These are phyloP conservation scores for Sylvia borin DNA, from an alignment of 2,797 vertebrate species.

Conservation along the genomic window DNA sequence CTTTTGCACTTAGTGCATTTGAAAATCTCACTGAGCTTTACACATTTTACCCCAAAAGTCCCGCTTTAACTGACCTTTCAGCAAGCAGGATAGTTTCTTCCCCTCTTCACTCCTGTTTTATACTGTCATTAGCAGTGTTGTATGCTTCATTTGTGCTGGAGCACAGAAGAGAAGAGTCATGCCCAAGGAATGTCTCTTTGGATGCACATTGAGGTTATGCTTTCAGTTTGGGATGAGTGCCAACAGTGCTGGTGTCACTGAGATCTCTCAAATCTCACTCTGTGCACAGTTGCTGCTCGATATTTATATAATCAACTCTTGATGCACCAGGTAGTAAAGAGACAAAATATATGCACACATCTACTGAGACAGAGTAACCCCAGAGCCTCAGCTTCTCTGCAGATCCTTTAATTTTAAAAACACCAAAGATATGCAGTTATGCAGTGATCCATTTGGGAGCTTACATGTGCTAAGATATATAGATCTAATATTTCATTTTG, in stretches of 20 bases:
- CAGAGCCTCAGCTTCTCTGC: neutral
- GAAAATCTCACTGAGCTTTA: neutral
- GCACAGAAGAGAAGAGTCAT: neutral
- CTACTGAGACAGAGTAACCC: neutral
- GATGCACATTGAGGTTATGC: neutral
- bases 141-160: neutral
- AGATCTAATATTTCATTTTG: slow-evolving; percentile 53
- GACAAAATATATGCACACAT: neutral
- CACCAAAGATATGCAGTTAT: neutral
- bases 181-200: neutral
- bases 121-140: neutral
- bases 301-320: neutral
- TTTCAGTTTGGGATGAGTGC: neutral
- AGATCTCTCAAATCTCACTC: neutral
- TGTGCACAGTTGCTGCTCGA: neutral
- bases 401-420: slow-evolving; percentile 18
- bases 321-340: neutral
- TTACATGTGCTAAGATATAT: slow-evolving; percentile 39
- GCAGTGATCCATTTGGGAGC: neutral
- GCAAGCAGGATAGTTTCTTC: neutral
- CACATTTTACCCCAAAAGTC: neutral
- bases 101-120: neutral
- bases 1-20: neutral
- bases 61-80: neutral
- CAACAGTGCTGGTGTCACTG: neutral